Conservation (phyloP, 2,888 invertebrate species). For the Clivina fossor region DNA sequence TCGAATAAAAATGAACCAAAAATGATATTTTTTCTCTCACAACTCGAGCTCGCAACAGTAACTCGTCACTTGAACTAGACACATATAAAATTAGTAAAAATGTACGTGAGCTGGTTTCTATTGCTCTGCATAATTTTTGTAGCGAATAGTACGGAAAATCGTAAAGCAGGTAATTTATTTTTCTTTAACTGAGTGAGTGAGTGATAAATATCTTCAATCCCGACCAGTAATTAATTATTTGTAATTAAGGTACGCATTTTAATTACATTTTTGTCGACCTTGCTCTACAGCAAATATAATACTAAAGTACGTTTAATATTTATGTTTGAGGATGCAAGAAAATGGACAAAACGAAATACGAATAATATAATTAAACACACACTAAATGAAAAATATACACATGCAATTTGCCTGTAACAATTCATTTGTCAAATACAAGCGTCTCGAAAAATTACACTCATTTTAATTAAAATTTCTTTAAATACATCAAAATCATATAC, state of each 20-base stretch:
- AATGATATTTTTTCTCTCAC: background rate
- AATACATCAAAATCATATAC: too few species aligned
- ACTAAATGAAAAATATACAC: too few species aligned
- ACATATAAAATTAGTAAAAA: constrained; percentile 16
- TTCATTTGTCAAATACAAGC: too few species aligned
- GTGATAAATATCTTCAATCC: constrained; percentile 5
- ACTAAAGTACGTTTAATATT: too few species aligned
- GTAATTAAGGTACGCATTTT: constrained; percentile 12
- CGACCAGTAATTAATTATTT: constrained; percentile 11
- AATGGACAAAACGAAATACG: too few species aligned
- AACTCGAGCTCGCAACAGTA: background rate
- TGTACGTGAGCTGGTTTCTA: constrained; percentile 8
- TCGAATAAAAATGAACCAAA: constrained; percentile 2
- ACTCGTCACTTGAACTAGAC: background rate
- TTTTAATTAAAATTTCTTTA: too few species aligned
- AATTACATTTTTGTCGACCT: constrained; percentile 4
- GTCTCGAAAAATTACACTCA: too few species aligned
- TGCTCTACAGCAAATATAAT: too few species aligned
- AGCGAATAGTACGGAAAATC: background rate
- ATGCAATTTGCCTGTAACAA: too few species aligned
- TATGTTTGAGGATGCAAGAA: too few species aligned
- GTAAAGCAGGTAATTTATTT: constrained; percentile 10
- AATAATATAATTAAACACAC: too few species aligned
- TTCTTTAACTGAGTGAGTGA: too few species aligned
- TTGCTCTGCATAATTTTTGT: constrained; percentile 21